Base-by-base conservation (phyloP, 2,797 vertebrate species). In the Poeciliopsis turneri region DNA sequence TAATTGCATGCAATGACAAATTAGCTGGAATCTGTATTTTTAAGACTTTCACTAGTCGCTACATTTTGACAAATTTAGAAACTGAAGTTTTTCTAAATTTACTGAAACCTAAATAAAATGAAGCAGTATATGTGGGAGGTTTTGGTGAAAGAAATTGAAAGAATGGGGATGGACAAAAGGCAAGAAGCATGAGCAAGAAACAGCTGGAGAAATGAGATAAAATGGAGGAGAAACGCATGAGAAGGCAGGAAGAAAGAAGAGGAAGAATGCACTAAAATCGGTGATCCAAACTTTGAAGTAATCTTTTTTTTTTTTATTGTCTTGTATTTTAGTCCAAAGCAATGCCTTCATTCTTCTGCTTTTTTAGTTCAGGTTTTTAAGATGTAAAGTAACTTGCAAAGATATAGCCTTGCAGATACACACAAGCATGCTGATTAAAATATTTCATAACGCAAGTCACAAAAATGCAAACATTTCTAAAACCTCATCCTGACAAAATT, bases 41-140 rank as follows among this genome's bases (percentile, higher is more conserved):
- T 5, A 45, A 9, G 2, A 4, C n/a, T 46, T 13, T 33, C 18
- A 1, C 10, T 25, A 45, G 39, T 23, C 33, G 36, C 10, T 15
- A 53, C 3, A 30, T 45, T 77, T 68, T 55, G 30, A 61, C 30
- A 45, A 1, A 86, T 84, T 81, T 39, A 80, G 64, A 86, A 82
- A 88, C 61, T 85, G 77, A 82, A 47, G 47, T 46, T 85, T 80
- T 75, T 83, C 36, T 84, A 88, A 78, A 86, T 91, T 87, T 87
- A 82, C 90, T 83, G 77, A 78, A 80, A 84, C 76, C 30, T 53
- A 57, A 78, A 55, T 49, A 57, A 78, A 55, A 76, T 39, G 66
- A 64, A 81, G 75, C 61, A 81, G 79, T 33, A 49, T 66, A 46
- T 39, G 45, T 8, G 18, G 15, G 7, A 18, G 43, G 20, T 30